Conservation (phyloP, 1,140 invertebrate species). For the Cataglyphis hispanica region DNA sequence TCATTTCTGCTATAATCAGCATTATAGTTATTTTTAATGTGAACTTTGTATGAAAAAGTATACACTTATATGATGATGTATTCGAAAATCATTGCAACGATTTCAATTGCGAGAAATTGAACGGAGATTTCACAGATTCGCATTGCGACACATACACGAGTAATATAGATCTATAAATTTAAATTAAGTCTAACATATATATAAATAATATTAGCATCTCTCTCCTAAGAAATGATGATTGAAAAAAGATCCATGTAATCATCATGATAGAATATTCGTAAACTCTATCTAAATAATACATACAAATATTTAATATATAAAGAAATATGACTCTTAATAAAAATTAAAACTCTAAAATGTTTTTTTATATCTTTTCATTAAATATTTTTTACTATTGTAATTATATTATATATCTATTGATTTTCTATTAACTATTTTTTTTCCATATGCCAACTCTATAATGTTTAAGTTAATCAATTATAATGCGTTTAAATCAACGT, state of each 20-base stretch:
- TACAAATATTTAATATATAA: not conserved
- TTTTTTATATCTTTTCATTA: not conserved
- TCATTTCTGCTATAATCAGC: constrained; percentile 11
- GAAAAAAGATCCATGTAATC: not conserved
- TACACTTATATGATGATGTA: not conserved
- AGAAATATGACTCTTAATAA: not conserved
- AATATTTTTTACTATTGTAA: not conserved
- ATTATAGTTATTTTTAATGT: not conserved
- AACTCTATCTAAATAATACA: constrained; percentile 14
- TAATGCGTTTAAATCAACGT: no score
- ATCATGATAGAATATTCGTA: not conserved
- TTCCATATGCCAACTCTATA: not conserved
- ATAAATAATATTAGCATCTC: constrained; percentile 53
- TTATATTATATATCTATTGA: no score
- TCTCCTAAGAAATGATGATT: not conserved
- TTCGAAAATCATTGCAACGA: not conserved
- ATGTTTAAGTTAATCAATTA: not conserved
- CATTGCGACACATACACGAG: not conserved
- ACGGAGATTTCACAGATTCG: not conserved
- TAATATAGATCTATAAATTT: constrained; percentile 38
- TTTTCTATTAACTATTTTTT: not conserved
- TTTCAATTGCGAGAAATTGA: not conserved
- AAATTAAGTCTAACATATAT: constrained; percentile 56
- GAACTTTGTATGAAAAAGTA: not conserved
- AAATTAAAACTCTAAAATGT: not conserved